Conservation (phyloP, 2,888 invertebrate genomes). For the Cinara cedri region DNA sequence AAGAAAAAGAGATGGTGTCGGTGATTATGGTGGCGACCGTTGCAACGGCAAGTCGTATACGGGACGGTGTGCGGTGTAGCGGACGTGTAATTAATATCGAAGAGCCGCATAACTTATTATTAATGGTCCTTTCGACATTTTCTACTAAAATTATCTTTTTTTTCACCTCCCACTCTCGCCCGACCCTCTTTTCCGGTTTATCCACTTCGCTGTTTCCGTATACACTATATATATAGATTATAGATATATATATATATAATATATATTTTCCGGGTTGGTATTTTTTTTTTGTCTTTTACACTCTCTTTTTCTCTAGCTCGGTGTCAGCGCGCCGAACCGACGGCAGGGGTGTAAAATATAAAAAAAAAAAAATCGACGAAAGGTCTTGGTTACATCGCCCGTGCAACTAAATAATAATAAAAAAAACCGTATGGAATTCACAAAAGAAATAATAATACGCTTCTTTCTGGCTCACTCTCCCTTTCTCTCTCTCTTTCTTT, state of each 20-base stretch:
- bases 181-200: background rate
- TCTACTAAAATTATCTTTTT: conserved; percentile 43
- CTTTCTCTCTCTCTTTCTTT: no score
- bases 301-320: background rate
- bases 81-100: conserved; percentile 48
- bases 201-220: background rate
- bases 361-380: conserved; percentile 9
- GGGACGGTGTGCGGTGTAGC: background rate
- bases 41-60: background rate
- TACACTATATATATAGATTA: background rate
- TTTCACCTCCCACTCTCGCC: background rate
- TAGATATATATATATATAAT: background rate
- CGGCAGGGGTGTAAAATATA: background rate
- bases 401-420: conserved; percentile 31
- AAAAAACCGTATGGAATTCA: conserved; percentile 20
- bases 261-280: background rate
- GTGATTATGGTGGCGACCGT: background rate
- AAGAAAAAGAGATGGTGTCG: background rate
- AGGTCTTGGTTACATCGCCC: conserved; percentile 10
- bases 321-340: no score
- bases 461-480: background rate
- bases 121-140: conserved; percentile 54
- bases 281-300: conserved; percentile 34
- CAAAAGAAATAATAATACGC: conserved; percentile 19
- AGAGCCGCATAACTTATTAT: conserved; percentile 49